Conservation (phyloP, 2,797 vertebrate genomes). For the Xenopus petersii region DNA sequence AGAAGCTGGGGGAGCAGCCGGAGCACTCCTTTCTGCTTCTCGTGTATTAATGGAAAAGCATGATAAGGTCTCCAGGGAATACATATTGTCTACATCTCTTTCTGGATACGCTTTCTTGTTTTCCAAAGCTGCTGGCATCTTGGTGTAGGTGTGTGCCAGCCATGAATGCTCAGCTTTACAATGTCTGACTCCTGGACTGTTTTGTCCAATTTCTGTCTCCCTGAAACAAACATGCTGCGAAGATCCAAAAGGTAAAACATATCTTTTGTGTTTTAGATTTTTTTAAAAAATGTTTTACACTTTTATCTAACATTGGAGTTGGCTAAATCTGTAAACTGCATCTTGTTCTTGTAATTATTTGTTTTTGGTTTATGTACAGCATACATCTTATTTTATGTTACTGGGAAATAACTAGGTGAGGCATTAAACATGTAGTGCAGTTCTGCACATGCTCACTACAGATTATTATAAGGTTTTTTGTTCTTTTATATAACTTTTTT, state of each 20-base stretch:
- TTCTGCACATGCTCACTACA: too few species aligned
- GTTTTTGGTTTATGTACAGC: too few species aligned
- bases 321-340: too few species aligned
- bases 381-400: too few species aligned
- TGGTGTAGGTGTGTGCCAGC: slow-evolving; percentile 60
- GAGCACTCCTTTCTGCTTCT: slow-evolving; percentile 56
- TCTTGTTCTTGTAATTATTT: too few species aligned
- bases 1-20: slow-evolving; percentile 56
- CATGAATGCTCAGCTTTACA: slow-evolving; percentile 68
- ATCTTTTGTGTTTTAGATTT: too few species aligned
- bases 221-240: slow-evolving; percentile 83
- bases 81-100: slow-evolving; percentile 61
- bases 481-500: too few species aligned
- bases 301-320: too few species aligned
- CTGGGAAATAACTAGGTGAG: too few species aligned
- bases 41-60: slow-evolving; percentile 64
- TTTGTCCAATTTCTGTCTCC: slow-evolving; percentile 85
- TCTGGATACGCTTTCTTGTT: slow-evolving; percentile 54
- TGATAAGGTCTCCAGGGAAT: slow-evolving; percentile 59
- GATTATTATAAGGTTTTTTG: too few species aligned
- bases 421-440: too few species aligned
- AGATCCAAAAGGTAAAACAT: slow-evolving; percentile 81
- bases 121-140: slow-evolving; percentile 58
- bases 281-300: too few species aligned
- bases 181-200: slow-evolving; percentile 91